Evolutionary conservation across 2,888 invertebrate species (phyloP).

Genomic region (Stenichneumon culpator): DNA sequence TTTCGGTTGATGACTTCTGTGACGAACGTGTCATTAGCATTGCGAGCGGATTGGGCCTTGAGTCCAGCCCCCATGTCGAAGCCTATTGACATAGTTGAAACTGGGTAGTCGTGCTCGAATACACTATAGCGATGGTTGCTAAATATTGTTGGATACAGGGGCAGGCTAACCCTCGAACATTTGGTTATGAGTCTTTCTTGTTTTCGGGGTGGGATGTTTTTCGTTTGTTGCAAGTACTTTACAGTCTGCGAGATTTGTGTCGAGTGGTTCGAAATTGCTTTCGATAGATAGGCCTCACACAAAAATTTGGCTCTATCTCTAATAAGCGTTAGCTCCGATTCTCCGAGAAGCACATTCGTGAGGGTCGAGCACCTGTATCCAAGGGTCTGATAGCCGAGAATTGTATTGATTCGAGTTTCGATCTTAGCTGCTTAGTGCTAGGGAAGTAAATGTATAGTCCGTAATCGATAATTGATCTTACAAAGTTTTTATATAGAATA

Average conservation of each 20-base stretch:
- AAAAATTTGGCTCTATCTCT: constrained; percentile 45
- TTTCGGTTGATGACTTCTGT: background rate
- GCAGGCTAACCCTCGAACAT: background rate
- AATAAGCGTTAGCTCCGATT: constrained; percentile 12
- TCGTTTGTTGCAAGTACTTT: background rate
- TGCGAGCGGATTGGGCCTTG: too few relatives aligned
- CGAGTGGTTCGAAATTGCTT: constrained; percentile 13
- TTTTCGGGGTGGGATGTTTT: constrained; percentile 4
- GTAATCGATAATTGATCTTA: constrained; percentile 60
- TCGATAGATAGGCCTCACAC: constrained; percentile 35
- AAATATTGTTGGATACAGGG: background rate
- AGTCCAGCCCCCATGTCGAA: background rate
- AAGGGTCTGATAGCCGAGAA: constrained; percentile 49
- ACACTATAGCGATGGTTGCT: background rate
- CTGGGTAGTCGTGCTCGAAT: constrained; percentile 20
- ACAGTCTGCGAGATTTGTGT: background rate
- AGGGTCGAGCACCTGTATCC: constrained; percentile 53
- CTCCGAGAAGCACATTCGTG: constrained; percentile 47
- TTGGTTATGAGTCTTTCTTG: constrained; percentile 30
- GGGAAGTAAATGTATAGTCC: constrained; percentile 58
- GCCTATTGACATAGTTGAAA: background rate
- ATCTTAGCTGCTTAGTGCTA: background rate
- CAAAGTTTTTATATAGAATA: constrained; percentile 60
- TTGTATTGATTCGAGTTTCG: constrained; percentile 61
- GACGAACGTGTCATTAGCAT: too few relatives aligned